A percentile compares a stretch with the other conserved stretches of the same genome.
These are phyloP conservation scores for Euphysa ruthae DNA, from an alignment of 30 jellyfish, hydroid and myxozoan genomes.

Conservation along the genomic window DNA sequence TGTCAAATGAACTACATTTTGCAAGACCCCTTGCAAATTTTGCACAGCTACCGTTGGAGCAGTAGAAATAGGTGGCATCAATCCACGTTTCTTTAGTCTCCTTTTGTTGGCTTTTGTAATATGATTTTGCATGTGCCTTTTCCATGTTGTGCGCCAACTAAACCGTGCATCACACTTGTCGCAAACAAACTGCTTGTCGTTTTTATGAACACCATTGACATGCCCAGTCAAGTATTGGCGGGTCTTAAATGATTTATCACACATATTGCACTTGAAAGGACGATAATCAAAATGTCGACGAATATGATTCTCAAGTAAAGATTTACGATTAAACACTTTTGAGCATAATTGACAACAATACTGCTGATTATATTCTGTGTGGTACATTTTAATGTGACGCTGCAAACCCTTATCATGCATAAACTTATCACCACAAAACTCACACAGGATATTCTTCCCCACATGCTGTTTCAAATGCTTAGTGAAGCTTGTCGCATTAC, in stretches of 20 bases:
- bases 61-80: no score
- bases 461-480: constrained; percentile 27
- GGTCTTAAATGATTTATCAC: constrained; percentile 31
- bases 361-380: constrained; percentile 31
- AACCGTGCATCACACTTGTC: constrained; percentile 41
- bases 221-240: constrained; percentile 36
- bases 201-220: constrained; percentile 32
- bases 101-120: constrained; percentile 11
- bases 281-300: constrained; percentile 46
- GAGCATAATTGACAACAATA: constrained; percentile 28
- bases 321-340: constrained; percentile 23
- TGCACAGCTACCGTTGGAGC: no score
- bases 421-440: constrained; percentile 34
- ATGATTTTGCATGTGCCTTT: constrained; percentile 28
- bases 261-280: constrained; percentile 21
- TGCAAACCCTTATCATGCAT: constrained; percentile 40
- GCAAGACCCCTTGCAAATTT: no score
- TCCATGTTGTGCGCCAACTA: constrained; percentile 42
- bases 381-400: constrained; percentile 31
- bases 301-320: constrained; percentile 30
- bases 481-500: constrained; percentile 39
- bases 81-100: constrained; percentile 12
- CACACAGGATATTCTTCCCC: constrained; percentile 26
- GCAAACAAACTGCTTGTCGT: constrained; percentile 41
- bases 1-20: no score